phyloP scores from a whole-genome alignment of 2,113 vertebrate genomes.

The Paramisgurnus dabryanus region DNA sequence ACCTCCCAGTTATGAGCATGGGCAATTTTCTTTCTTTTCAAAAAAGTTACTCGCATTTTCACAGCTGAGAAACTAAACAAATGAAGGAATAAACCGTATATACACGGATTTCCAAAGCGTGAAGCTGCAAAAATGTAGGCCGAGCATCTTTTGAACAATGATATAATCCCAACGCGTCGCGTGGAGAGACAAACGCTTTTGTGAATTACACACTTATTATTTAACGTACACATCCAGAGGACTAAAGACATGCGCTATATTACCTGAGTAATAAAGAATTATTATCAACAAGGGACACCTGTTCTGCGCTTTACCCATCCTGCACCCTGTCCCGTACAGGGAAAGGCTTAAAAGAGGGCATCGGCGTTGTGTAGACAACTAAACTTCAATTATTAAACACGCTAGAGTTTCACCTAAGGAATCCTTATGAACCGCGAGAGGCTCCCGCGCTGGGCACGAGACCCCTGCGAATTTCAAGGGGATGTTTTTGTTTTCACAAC shows the following conservation, averaged over 20 bases:
- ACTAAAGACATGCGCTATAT: slow-evolving; percentile 2
- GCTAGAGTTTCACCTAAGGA: slow-evolving; percentile 32
- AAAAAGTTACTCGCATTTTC: background rate
- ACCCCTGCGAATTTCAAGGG: background rate
- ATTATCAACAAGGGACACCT: slow-evolving; percentile 57
- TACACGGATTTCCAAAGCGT: background rate
- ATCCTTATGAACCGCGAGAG: slow-evolving; percentile 53
- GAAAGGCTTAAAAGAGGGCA: background rate
- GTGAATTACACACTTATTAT: slow-evolving; percentile 27
- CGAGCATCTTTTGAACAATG: background rate
- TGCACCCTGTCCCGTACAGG: background rate
- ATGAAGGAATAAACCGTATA: background rate
- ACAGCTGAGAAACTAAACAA: background rate
- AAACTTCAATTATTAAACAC: slow-evolving; percentile 56
- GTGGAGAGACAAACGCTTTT: slow-evolving; percentile 9
- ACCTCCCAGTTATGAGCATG: background rate
- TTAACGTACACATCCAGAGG: background rate
- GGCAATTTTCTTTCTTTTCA: background rate
- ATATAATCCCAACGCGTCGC: background rate
- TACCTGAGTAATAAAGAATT: slow-evolving; percentile 22
- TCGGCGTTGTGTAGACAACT: slow-evolving; percentile 17
- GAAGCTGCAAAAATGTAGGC: background rate
- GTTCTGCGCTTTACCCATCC: slow-evolving; percentile 30
- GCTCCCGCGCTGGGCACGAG: slow-evolving; percentile 41
- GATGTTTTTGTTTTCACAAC: slow-evolving; percentile 18